Conservation (phyloP, 2,888 invertebrate species). For the Ormyrus labotus region DNA sequence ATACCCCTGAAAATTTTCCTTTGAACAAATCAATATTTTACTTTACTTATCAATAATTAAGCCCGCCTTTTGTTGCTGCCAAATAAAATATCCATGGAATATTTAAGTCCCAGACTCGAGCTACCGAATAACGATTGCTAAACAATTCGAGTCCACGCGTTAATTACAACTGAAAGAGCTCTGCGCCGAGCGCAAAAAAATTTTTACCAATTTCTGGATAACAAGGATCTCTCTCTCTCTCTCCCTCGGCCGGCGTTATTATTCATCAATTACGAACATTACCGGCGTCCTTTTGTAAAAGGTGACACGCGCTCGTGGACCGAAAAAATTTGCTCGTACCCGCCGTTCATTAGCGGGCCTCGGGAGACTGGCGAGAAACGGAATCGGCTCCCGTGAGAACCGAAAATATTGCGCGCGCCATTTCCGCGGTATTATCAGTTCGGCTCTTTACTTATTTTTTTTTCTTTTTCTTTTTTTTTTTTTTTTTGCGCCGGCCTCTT, state of each 20-base stretch:
- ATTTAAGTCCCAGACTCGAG: background rate
- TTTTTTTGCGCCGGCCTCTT: background rate
- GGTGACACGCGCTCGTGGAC: conserved; percentile 25
- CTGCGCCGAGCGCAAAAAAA: conserved; percentile 20
- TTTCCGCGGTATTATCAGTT: conserved; percentile 30
- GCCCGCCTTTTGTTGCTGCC: too few species aligned
- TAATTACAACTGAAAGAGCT: conserved; percentile 47
- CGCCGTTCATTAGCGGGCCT: conserved; percentile 47
- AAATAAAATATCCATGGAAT: conserved; percentile 12
- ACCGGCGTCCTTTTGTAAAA: conserved; percentile 26
- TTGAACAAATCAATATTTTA: too few species aligned
- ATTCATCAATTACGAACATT: conserved; percentile 54
- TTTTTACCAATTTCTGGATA: conserved; percentile 52
- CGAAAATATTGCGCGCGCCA: conserved; percentile 46
- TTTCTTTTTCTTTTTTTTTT: background rate
- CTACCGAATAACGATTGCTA: conserved; percentile 41
- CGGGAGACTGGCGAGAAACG: background rate
- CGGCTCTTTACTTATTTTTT: conserved; percentile 18
- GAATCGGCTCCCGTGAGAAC: conserved; percentile 47
- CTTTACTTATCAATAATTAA: too few species aligned
- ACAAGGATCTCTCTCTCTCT: conserved; percentile 20
- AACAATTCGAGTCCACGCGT: conserved; percentile 33
- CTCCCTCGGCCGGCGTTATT: conserved; percentile 17
- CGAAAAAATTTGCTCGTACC: conserved; percentile 46
- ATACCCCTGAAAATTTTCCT: too few species aligned